These are phyloP conservation scores for Gila orcuttii DNA, from an alignment of 2,113 vertebrate genomes.

Conservation along the genomic window DNA sequence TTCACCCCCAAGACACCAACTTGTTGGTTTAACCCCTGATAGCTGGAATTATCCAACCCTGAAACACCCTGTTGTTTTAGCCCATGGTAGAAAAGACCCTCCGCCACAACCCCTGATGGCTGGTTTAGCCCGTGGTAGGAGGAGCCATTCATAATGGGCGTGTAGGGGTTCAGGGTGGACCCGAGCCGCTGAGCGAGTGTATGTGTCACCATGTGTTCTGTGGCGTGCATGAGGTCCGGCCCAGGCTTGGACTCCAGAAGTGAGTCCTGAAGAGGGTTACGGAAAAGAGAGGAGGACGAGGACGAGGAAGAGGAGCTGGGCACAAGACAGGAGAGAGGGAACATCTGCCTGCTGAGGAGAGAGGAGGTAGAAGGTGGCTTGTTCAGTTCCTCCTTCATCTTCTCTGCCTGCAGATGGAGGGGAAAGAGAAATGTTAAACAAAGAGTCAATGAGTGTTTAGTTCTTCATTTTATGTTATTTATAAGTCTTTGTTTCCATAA, in stretches of 20 bases:
- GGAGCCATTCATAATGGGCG: constrained; percentile 75
- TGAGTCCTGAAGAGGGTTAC: constrained; percentile 77
- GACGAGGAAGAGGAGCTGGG: constrained; percentile 77
- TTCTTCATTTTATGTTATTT: neutral
- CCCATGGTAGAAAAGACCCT: constrained; percentile 72
- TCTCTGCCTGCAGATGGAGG: constrained; percentile 80
- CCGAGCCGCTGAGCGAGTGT: constrained; percentile 72
- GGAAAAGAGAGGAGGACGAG: constrained; percentile 77
- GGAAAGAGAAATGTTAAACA: neutral
- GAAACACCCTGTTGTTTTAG: constrained; percentile 66
- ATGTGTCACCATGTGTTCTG: constrained; percentile 70
- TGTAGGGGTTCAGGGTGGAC: constrained; percentile 70
- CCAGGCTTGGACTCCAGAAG: constrained; percentile 72
- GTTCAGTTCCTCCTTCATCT: constrained; percentile 87
- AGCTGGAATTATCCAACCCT: constrained; percentile 64
- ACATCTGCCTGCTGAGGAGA: constrained; percentile 87
- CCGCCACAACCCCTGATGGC: constrained; percentile 57
- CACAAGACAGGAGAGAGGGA: constrained; percentile 82
- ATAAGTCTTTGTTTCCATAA: neutral
- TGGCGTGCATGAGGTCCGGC: constrained; percentile 63
- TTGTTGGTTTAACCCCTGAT: constrained; percentile 69
- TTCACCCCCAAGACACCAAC: constrained; percentile 62
- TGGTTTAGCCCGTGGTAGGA: constrained; percentile 70
- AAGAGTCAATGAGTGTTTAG: neutral
- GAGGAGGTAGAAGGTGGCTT: constrained; percentile 80